These are phyloP conservation scores for Drosophila nr. perissopoda DNA, from an alignment of 2,888 invertebrate species.

Conservation along the genomic window DNA sequence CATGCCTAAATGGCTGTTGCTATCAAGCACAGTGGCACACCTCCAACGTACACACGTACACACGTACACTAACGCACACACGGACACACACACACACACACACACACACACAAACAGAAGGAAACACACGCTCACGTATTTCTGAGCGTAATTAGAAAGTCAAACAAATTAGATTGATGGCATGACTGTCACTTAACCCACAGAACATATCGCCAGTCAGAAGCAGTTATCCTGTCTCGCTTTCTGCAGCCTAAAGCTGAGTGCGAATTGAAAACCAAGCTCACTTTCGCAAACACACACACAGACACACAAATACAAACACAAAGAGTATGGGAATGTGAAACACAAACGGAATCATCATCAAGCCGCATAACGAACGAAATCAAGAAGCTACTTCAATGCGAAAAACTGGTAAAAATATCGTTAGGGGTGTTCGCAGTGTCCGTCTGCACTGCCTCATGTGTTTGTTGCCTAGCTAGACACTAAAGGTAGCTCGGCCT, in stretches of 20 bases:
- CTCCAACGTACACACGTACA: slow-evolving; percentile 3
- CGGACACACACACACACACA: slow-evolving; percentile 3
- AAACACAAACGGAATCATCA: slow-evolving; percentile 55
- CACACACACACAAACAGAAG: slow-evolving; percentile 12
- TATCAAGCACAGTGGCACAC: slow-evolving; percentile 36
- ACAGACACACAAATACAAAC: slow-evolving; percentile 1
- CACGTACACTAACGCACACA: neutral
- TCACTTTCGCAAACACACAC: neutral
- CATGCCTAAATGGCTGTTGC: slow-evolving; percentile 48
- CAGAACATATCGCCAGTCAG: slow-evolving; percentile 5
- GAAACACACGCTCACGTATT: neutral
- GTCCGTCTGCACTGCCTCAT: slow-evolving; percentile 13
- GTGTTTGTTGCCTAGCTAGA: slow-evolving; percentile 29
- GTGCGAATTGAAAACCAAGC: slow-evolving; percentile 25
- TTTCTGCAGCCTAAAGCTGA: slow-evolving; percentile 10
- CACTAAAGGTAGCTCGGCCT: slow-evolving; percentile 44
- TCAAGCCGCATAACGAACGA: slow-evolving; percentile 64
- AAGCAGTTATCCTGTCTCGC: slow-evolving; percentile 28
- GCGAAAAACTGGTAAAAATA: slow-evolving; percentile 13
- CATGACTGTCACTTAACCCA: slow-evolving; percentile 48
- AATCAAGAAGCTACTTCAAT: slow-evolving; percentile 68
- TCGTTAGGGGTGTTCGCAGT: slow-evolving; percentile 7
- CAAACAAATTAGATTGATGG: slow-evolving; percentile 61
- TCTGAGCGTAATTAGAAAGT: slow-evolving; percentile 64
- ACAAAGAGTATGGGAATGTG: slow-evolving; percentile 1